These are phyloP conservation scores for Candidula unifasciata DNA, from an alignment of 2,888 invertebrate species.

Conservation along the genomic window DNA sequence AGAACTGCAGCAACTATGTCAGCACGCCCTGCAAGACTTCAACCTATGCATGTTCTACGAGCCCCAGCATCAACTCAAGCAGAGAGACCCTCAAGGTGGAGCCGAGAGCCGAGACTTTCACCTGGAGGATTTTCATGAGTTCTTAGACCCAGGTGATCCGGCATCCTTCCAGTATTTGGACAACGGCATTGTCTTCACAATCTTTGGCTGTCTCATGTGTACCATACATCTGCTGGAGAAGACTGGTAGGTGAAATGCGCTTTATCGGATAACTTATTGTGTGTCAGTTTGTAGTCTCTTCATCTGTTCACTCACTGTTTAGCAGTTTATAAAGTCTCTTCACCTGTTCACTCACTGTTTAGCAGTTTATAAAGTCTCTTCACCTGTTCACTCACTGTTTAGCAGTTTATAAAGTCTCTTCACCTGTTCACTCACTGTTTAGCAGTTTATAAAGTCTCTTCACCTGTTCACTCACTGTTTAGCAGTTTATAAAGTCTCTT, in stretches of 20 bases:
- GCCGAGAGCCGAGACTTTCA: constrained; percentile 73
- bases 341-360: too few relatives aligned
- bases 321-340: too few relatives aligned
- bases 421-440: too few relatives aligned
- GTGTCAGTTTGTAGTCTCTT: background rate
- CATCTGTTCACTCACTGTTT: background rate
- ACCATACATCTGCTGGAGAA: constrained; percentile 87
- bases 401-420: too few relatives aligned
- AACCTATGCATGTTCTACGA: constrained; percentile 85
- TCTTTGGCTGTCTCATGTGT: constrained; percentile 88
- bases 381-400: too few relatives aligned
- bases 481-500: too few relatives aligned
- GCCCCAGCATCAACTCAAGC: constrained; percentile 70
- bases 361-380: too few relatives aligned
- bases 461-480: too few relatives aligned
- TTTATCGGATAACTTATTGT: background rate
- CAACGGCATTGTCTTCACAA: constrained; percentile 87
- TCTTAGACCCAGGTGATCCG: constrained; percentile 69
- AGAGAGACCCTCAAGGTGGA: constrained; percentile 50
- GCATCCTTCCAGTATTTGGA: constrained; percentile 67
- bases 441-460: too few relatives aligned
- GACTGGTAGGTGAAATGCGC: constrained; percentile 68
- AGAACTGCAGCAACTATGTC: constrained; percentile 75
- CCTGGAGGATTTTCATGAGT: constrained; percentile 79
- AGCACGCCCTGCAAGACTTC: constrained; percentile 83